Percentiles rank a stretch among this genome's conserved stretches.
These are phyloP conservation scores for Ranitomeya imitator DNA, from an alignment of 2,113 vertebrate genomes.

Conservation along the genomic window DNA sequence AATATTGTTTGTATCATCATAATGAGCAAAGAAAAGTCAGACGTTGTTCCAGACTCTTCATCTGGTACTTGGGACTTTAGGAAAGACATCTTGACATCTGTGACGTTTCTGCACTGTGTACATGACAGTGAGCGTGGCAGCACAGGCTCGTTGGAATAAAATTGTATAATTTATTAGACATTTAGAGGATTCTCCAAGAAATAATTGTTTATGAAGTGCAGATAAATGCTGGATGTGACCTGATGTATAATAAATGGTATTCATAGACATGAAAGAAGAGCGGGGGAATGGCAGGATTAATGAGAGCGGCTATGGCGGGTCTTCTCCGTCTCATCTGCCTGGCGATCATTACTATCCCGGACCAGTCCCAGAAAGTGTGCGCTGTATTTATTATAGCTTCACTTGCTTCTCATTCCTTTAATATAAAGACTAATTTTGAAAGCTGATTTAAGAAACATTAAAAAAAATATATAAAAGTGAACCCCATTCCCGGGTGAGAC, in stretches of 20 bases:
- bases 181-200: background rate
- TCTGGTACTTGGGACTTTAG: background rate
- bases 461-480: background rate
- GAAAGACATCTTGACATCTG: background rate
- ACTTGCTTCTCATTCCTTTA: slow-evolving; percentile 58
- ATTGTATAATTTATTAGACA: slow-evolving; percentile 7
- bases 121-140: background rate
- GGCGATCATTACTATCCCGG: slow-evolving; percentile 62
- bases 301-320: background rate
- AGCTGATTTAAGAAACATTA: background rate
- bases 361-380: slow-evolving; percentile 59
- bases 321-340: slow-evolving; percentile 60
- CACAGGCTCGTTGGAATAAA: background rate
- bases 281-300: background rate
- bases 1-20: background rate
- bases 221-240: background rate
- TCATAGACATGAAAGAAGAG: background rate
- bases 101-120: background rate
- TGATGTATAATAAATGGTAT: slow-evolving; percentile 1
- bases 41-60: background rate
- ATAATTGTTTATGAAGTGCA: slow-evolving; percentile 32
- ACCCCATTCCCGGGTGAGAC: background rate
- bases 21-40: background rate
- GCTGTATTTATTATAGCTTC: slow-evolving; percentile 62
- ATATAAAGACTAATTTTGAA: slow-evolving; percentile 52